Evolutionary conservation across 1,140 invertebrate species (phyloP), one percentile per base, ranked within the genome.

Genomic region (Ceratina japonica): DNA sequence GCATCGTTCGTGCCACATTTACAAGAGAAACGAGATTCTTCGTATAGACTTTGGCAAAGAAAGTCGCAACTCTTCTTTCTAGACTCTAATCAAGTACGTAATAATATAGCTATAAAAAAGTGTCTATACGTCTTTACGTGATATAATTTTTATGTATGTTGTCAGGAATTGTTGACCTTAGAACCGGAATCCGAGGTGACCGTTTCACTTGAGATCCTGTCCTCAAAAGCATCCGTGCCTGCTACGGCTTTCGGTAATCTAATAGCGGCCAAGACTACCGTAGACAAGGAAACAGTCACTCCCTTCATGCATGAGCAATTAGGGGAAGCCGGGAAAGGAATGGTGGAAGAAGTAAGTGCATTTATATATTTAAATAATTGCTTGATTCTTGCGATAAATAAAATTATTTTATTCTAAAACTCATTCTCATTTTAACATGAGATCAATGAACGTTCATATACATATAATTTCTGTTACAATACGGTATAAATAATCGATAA

Each of bases 1-100:
- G 89, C 93, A n/a, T 89, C 90, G 62, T 95, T 95, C 89, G 85
- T 94, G 58, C 94, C 94, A 15, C 91, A 91, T 87, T 73, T 80
- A 56, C 70, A 88, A 83, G 86, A 92, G 84, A 89, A 93, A 90
- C 74, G 87, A 77, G 88, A 92, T 79, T 89, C 91, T n/a, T 87
- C 90, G 0, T 87, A 89, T 56, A 78, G 92, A 62, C 86, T 88
- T 22, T 95, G 94, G 94, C 94, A 94, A 87, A 89, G 92, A 79
- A 92, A 93, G 61, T 94, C 94, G 0, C 93, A 94, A 75, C 86
- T 95, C 10, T 94, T 92, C 68, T 94, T 95, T 87, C 91, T 95
- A 27, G 93, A 94, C 82, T 90, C 92, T 2, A 90, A 94, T 71
- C 94, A 94, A 86, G 94, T 94, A 89, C 13, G 72, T 64, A 22